Evolutionary conservation across 2,797 vertebrate species (phyloP).

Genomic region (Rhyacichthys aspro): DNA sequence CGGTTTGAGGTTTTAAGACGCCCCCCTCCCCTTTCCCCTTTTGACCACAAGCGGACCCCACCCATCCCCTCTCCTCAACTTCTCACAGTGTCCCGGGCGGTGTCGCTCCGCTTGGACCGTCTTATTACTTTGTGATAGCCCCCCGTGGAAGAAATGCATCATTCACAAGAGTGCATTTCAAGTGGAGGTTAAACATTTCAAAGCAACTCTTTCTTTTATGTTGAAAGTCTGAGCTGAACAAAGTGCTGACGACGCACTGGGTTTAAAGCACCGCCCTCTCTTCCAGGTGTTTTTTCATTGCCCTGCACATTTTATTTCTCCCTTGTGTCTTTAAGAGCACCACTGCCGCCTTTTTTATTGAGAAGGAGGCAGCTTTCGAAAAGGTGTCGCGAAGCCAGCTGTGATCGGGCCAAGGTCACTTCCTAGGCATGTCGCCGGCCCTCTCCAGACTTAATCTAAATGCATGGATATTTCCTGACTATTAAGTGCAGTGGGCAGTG

Average conservation of each 20-base stretch:
- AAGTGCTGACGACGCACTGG: constrained; percentile 69
- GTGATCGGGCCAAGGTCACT: constrained; percentile 46
- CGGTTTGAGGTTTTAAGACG: constrained; percentile 82
- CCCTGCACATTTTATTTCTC: constrained; percentile 33
- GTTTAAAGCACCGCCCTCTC: constrained; percentile 55
- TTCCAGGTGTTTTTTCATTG: constrained; percentile 70
- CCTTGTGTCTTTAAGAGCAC: constrained; percentile 41
- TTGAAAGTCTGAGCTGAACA: constrained; percentile 46
- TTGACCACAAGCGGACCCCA: constrained; percentile 62
- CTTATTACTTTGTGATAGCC: constrained; percentile 35
- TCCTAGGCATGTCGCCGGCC: constrained; percentile 22
- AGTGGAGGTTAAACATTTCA: constrained; percentile 52
- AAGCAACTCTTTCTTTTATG: constrained; percentile 54
- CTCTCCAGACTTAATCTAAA: constrained; percentile 18
- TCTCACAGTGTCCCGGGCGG: constrained; percentile 16
- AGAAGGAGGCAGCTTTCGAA: constrained; percentile 27
- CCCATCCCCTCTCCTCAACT: constrained; percentile 42
- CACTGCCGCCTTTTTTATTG: constrained; percentile 17
- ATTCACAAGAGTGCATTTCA: constrained; percentile 20
- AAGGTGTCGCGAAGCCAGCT: constrained; percentile 52
- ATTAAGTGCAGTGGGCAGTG: not conserved
- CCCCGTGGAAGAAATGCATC: constrained; percentile 14
- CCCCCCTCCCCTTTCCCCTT: constrained; percentile 41
- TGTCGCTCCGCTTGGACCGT: constrained; percentile 5
- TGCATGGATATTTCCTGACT: constrained; percentile 23